Percentiles rank a stretch among this genome's conserved stretches.
Conservation (phyloP, 2,888 invertebrate genomes). For the Acrobasis repandana region DNA sequence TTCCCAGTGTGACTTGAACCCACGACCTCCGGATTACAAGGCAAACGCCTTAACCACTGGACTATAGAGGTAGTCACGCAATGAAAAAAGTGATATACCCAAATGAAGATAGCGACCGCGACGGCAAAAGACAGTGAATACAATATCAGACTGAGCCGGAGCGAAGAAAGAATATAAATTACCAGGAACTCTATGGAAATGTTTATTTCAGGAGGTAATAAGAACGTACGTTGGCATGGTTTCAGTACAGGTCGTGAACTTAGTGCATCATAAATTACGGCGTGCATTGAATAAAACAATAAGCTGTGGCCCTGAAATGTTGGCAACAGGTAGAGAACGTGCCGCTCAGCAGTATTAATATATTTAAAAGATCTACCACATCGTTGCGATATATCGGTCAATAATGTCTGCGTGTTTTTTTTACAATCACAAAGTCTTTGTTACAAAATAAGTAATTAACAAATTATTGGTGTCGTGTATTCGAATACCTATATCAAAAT, state of each 20-base stretch:
- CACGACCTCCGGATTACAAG: too few species aligned
- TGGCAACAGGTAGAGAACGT: slow-evolving; percentile 50
- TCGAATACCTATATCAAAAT: too few species aligned
- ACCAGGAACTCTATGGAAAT: slow-evolving; percentile 44
- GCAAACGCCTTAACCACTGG: too few species aligned
- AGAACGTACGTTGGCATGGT: slow-evolving; percentile 47
- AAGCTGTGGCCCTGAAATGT: slow-evolving; percentile 37
- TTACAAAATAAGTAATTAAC: too few species aligned
- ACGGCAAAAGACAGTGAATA: neutral
- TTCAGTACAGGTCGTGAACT: slow-evolving; percentile 40
- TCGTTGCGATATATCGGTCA: neutral
- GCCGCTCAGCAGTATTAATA: slow-evolving; percentile 7
- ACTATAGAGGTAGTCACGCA: too few species aligned
- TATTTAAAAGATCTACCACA: neutral
- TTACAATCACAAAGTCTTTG: too few species aligned
- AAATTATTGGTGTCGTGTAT: too few species aligned
- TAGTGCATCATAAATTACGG: slow-evolving; percentile 51
- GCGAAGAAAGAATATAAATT: slow-evolving; percentile 43
- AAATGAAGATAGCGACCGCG: neutral
- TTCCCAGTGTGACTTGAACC: too few species aligned
- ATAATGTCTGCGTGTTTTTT: too few species aligned
- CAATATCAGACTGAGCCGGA: neutral
- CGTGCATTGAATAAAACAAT: slow-evolving; percentile 60
- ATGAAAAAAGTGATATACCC: too few species aligned
- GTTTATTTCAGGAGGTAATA: slow-evolving; percentile 55